Percentiles rank a stretch among this genome's conserved stretches.
phyloP scores from a whole-genome alignment of 2,888 invertebrate species.

The Athetis lepigone region DNA sequence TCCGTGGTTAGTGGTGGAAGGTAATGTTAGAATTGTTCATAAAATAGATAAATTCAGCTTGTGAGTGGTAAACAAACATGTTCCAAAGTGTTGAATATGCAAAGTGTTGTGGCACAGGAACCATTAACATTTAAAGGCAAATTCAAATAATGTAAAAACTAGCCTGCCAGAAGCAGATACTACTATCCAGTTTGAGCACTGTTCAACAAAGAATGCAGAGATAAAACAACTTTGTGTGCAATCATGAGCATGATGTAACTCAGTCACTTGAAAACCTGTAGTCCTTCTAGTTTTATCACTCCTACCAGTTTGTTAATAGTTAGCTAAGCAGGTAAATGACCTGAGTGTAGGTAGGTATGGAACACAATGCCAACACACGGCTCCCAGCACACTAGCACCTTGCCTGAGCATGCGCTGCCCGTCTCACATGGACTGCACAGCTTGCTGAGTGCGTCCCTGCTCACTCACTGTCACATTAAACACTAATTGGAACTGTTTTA shows the following conservation, averaged over 20 bases:
- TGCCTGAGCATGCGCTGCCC: conserved; percentile 71
- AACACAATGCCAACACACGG: conserved; percentile 53
- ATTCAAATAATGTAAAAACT: conserved; percentile 52
- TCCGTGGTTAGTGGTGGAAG: conserved; percentile 20
- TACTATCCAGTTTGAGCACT: conserved; percentile 60
- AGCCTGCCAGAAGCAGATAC: conserved; percentile 44
- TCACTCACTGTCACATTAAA: conserved; percentile 65
- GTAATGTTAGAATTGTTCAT: conserved; percentile 24
- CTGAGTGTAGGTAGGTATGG: conserved; percentile 60
- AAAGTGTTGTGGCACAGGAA: conserved; percentile 49
- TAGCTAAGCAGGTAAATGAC: conserved; percentile 68
- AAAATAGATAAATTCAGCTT: conserved; percentile 18
- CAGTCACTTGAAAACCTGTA: conserved; percentile 64
- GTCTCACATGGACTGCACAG: conserved; percentile 62
- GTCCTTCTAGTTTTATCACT: conserved; percentile 68
- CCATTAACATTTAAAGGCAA: conserved; percentile 50
- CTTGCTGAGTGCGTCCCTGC: conserved; percentile 26
- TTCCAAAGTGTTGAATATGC: conserved; percentile 43
- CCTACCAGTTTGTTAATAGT: conserved; percentile 65
- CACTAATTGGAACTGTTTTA: conserved; percentile 65
- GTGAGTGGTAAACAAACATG: conserved; percentile 34
- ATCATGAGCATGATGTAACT: conserved; percentile 68
- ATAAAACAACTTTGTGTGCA: conserved; percentile 67
- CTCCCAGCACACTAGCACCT: conserved; percentile 35
- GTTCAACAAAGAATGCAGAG: conserved; percentile 65